phyloP scores from a whole-genome alignment of 2,888 invertebrate species.

The Dolichomitus sp. region DNA sequence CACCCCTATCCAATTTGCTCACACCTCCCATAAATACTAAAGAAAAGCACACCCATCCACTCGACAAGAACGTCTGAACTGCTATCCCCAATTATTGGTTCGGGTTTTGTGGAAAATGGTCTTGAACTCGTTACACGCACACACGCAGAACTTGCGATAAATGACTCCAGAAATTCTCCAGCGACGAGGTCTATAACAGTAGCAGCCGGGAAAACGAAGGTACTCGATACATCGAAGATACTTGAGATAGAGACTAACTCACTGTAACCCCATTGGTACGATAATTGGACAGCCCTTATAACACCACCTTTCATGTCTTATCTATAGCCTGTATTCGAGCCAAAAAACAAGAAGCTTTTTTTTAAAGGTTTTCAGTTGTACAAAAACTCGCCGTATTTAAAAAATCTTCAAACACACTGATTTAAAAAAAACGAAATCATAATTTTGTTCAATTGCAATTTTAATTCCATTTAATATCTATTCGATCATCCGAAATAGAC shows the following conservation, averaged over 20 bases:
- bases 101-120: background rate
- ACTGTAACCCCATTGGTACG: background rate
- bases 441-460: too few species aligned
- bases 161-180: background rate
- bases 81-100: constrained; percentile 2
- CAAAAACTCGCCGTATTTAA: too few species aligned
- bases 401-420: too few species aligned
- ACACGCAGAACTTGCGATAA: background rate
- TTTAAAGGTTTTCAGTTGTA: background rate
- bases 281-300: constrained; percentile 1
- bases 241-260: background rate
- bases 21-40: too few species aligned
- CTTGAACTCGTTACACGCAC: background rate
- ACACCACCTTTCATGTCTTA: background rate
- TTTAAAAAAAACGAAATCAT: too few species aligned
- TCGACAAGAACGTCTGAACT: background rate
- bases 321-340: background rate
- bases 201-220: background rate
- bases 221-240: constrained; percentile 13
- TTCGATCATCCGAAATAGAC: too few species aligned
- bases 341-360: background rate
- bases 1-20: too few species aligned
- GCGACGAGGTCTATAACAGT: background rate
- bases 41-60: background rate
- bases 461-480: too few species aligned